phyloP scores from a whole-genome alignment of 2,888 invertebrate species.

The Synergus japonicus region DNA sequence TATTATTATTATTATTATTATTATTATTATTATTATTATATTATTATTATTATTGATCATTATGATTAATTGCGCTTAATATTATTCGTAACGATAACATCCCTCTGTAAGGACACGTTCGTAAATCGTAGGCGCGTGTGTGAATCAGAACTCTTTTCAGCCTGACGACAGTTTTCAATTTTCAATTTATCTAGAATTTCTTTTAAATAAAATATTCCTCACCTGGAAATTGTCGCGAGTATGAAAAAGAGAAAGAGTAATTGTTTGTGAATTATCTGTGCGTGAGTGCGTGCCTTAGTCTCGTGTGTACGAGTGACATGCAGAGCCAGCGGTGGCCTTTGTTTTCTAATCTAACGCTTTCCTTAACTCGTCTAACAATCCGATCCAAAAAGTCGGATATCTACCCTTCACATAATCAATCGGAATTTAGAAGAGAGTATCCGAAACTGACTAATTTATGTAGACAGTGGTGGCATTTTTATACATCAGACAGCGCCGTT shows the following conservation, averaged over 20 bases:
- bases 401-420: slow-evolving; percentile 25
- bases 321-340: slow-evolving; percentile 61
- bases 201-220: slow-evolving; percentile 24
- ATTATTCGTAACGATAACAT: slow-evolving; percentile 64
- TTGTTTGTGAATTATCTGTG: slow-evolving; percentile 44
- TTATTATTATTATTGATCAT: slow-evolving; percentile 56
- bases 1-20: slow-evolving; percentile 56
- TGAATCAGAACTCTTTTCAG: slow-evolving; percentile 22
- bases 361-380: slow-evolving; percentile 40
- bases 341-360: slow-evolving; percentile 57
- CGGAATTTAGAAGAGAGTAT: slow-evolving; percentile 31
- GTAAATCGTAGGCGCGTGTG: slow-evolving; percentile 54
- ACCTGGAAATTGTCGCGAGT: slow-evolving; percentile 13
- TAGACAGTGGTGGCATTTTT: slow-evolving; percentile 73
- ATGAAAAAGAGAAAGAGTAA: slow-evolving; percentile 39
- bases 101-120: slow-evolving; percentile 61
- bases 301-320: slow-evolving; percentile 54
- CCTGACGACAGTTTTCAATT: not conserved
- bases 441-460: slow-evolving; percentile 65
- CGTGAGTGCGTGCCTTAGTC: slow-evolving; percentile 41
- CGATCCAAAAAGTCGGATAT: slow-evolving; percentile 13
- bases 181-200: slow-evolving; percentile 48
- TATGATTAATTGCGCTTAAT: slow-evolving; percentile 62
- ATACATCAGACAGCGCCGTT: slow-evolving; percentile 72
- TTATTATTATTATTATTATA: slow-evolving; percentile 44